phyloP scores from a whole-genome alignment of 1,140 invertebrate species.

The Eciton burchellii region DNA sequence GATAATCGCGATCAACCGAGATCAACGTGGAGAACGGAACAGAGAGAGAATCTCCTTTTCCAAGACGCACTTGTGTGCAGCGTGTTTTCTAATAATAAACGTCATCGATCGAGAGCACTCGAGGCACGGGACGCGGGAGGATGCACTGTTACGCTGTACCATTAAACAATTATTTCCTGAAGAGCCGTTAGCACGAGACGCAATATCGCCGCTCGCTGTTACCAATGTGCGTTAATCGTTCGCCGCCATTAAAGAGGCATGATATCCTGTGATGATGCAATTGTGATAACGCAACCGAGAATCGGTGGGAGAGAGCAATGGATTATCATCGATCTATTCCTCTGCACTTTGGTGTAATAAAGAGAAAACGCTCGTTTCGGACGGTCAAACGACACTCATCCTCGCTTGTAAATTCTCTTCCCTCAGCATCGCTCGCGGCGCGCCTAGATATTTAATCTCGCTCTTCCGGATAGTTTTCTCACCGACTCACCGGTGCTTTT shows the following conservation, averaged over 20 bases:
- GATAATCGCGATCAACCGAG: too few species aligned
- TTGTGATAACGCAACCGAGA: too few species aligned
- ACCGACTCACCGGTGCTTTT: neutral
- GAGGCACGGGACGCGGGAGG: neutral
- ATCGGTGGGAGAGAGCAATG: constrained; percentile 17
- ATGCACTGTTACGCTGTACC: neutral
- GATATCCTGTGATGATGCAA: constrained; percentile 5
- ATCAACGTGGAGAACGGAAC: neutral
- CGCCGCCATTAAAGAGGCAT: neutral
- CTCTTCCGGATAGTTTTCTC: neutral
- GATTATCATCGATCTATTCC: constrained; percentile 15
- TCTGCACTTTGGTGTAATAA: neutral
- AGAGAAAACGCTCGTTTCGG: neutral
- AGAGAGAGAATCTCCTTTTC: constrained; percentile 1
- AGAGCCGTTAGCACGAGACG: constrained; percentile 22
- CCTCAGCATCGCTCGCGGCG: constrained; percentile 8
- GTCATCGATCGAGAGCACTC: constrained; percentile 26
- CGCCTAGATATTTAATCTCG: constrained; percentile 6
- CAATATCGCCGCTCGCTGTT: constrained; percentile 35
- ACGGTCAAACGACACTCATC: neutral
- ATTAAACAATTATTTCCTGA: constrained; percentile 53
- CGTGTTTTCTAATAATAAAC: constrained; percentile 37
- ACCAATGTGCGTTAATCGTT: constrained; percentile 26
- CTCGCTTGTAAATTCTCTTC: neutral
- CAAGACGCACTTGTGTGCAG: constrained; percentile 1